Base-by-base conservation (phyloP, 2,888 invertebrate species). In the Diabrotica balteata region DNA sequence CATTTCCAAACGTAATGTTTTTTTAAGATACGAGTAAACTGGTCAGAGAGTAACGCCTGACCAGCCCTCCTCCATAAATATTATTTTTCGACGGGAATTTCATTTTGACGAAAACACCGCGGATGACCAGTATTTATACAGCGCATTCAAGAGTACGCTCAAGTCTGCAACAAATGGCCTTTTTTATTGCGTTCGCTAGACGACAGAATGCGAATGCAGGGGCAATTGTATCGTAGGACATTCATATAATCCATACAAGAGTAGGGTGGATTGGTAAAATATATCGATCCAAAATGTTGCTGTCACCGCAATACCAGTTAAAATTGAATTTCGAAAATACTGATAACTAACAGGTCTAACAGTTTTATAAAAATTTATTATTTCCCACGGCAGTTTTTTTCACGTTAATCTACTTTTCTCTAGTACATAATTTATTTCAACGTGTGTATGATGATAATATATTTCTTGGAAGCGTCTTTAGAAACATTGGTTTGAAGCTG, bases 21-120 rank as follows among this genome's bases (percentile, higher is more conserved):
- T 53, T 42, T n/a, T 32, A 10, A 53, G 32, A 42, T 10, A 53
- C 43, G 53, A 42, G 43, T 53, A 32, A 53, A 22, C 32, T 57
- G 55, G 57, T 11, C 42, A 63, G 57, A 10, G 49, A 59, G 44
- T 63, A 57, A 55, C 57, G 57, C 45, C 63, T 45, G 63, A 43
- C 43, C 50, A 63, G 55, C 57, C 57, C 50, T 57, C 57, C 49
- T 63, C 63, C 63, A 63, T 63, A 63, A 63, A 63, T 63, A 63
- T 63, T 63, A 63, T 63, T 63, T 61, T 63, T 57, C 57, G 63
- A 63, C 50, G 63, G 63, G 63, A 63, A 63, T 63, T 63, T 63
- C 63, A 63, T 63, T 63, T 63, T 63, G 63, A 63, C 63, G 63
- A 63, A 63, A 63, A 63, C 63, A 63, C 55, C 63, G 57, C 63